Evolutionary conservation across 2,888 invertebrate genomes (phyloP).

Genomic region (Celastrina argiolus): DNA sequence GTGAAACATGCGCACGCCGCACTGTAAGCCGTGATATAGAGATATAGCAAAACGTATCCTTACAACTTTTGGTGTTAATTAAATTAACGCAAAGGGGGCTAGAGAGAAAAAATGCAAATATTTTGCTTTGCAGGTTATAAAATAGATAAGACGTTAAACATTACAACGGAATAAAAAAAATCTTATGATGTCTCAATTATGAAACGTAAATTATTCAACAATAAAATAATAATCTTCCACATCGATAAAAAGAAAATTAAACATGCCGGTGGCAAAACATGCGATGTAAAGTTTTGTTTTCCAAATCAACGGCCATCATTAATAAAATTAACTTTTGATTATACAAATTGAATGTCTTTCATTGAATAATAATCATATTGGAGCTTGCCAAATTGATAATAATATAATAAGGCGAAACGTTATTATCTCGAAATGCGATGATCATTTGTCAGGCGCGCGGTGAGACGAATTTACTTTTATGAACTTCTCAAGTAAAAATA

Average conservation of each 20-base stretch:
- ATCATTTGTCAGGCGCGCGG: conserved; percentile 67
- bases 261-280: neutral
- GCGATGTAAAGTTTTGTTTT: neutral
- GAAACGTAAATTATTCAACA: neutral
- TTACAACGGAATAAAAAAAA: too few relatives aligned
- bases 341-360: conserved; percentile 28
- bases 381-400: conserved; percentile 76
- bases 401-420: conserved; percentile 55
- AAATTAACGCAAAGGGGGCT: too few relatives aligned
- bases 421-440: conserved; percentile 50
- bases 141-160: too few relatives aligned
- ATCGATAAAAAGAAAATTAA: neutral
- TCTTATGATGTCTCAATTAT: too few relatives aligned
- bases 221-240: neutral
- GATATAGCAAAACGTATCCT: too few relatives aligned
- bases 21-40: too few relatives aligned
- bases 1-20: too few relatives aligned
- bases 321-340: conserved; percentile 22
- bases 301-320: neutral
- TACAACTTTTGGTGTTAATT: too few relatives aligned
- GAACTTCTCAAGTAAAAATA: conserved; percentile 3
- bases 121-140: too few relatives aligned
- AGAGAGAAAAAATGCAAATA: too few relatives aligned
- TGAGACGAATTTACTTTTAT: conserved; percentile 56
- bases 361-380: conserved; percentile 35